These are phyloP conservation scores for Hemiprocne comata DNA, from an alignment of 2,113 vertebrate species.

Conservation along the genomic window DNA sequence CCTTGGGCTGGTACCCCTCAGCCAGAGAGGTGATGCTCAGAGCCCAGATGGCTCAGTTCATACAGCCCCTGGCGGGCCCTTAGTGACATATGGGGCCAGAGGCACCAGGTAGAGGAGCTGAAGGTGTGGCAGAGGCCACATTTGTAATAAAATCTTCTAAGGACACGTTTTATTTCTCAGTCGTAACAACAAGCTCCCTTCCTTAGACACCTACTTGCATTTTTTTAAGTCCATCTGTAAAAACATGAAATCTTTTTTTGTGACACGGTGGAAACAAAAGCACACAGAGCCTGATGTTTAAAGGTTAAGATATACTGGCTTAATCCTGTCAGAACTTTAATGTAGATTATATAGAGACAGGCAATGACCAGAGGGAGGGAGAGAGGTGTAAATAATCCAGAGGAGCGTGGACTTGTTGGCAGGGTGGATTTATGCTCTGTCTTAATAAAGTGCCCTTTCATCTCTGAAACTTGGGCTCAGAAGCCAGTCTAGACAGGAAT, in stretches of 20 bases:
- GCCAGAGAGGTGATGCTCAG: neutral
- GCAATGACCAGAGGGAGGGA: conserved; percentile 49
- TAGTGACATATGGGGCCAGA: neutral
- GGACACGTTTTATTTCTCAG: neutral
- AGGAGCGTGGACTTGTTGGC: conserved; percentile 67
- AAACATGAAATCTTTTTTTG: neutral
- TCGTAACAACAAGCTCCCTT: neutral
- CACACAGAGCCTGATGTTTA: neutral
- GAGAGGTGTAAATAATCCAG: conserved; percentile 58
- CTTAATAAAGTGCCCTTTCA: conserved; percentile 74
- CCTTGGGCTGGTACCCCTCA: neutral
- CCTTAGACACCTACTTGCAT: neutral
- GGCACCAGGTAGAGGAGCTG: neutral
- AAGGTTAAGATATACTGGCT: neutral
- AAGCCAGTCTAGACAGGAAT: conserved; percentile 75
- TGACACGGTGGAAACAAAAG: neutral
- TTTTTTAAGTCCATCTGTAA: neutral
- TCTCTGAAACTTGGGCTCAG: conserved; percentile 61
- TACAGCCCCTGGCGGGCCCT: neutral
- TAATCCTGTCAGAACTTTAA: conserved; percentile 51
- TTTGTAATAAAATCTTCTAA: neutral
- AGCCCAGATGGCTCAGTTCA: neutral
- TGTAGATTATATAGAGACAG: conserved; percentile 20
- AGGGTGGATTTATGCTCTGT: conserved; percentile 64
- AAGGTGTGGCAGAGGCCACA: neutral